phyloP scores from a whole-genome alignment of 2,113 vertebrate genomes.

The Oreocharis arfaki region DNA sequence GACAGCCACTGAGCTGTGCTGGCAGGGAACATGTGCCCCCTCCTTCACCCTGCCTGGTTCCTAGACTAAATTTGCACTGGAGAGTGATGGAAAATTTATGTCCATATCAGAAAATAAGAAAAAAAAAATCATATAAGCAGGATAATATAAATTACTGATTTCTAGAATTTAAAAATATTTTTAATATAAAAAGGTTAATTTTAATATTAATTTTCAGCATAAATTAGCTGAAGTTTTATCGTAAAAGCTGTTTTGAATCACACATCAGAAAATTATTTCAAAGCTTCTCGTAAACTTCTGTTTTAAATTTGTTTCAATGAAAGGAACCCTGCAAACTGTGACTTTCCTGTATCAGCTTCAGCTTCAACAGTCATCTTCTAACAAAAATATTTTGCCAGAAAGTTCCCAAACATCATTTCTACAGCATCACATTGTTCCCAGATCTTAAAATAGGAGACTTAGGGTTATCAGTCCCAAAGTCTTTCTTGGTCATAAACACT shows the following conservation, averaged over 20 bases:
- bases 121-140: not conserved
- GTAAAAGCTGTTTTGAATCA: not conserved
- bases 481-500: not conserved
- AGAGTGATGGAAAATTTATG: not conserved
- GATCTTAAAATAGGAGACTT: not conserved
- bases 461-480: not conserved
- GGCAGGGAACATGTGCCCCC: fast-evolving
- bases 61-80: not conserved
- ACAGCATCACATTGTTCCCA: not conserved
- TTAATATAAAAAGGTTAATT: not conserved
- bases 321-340: not conserved
- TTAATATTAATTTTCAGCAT: not conserved
- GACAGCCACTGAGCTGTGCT: not conserved
- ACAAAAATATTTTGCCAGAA: not conserved
- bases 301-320: not conserved
- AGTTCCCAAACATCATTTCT: not conserved
- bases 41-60: not conserved
- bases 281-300: not conserved
- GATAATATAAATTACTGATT: not conserved
- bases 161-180: not conserved
- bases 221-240: not conserved
- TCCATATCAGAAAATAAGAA: not conserved
- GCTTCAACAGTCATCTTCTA: not conserved
- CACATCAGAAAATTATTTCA: not conserved
- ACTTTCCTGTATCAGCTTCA: not conserved